A percentile compares a stretch with the other conserved stretches of the same genome.
These are phyloP conservation scores for Imbricaverruca yamaguchii DNA, from an alignment of 2,888 invertebrate species.

Conservation along the genomic window DNA sequence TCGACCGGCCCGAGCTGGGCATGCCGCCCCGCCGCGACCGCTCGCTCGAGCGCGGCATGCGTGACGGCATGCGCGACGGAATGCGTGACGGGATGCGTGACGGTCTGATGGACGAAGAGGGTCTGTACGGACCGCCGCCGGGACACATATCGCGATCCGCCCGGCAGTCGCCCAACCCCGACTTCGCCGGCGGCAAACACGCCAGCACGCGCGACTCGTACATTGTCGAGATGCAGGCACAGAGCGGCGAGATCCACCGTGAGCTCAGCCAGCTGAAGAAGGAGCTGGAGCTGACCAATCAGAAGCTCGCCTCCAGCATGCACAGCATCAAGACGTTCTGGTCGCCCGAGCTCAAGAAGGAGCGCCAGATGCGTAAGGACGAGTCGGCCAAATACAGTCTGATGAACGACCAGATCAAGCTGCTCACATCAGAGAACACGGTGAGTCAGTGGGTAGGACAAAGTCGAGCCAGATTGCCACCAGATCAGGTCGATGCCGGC, in stretches of 20 bases:
- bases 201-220: constrained; percentile 52
- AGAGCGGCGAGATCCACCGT: constrained; percentile 88
- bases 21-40: constrained; percentile 46
- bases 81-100: constrained; percentile 52
- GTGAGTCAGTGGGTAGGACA: constrained; percentile 46
- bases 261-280: constrained; percentile 86
- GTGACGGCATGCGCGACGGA: constrained; percentile 33
- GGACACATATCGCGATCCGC: constrained; percentile 40
- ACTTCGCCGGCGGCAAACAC: constrained; percentile 45
- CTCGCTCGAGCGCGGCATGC: constrained; percentile 57
- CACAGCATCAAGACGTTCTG: constrained; percentile 99
- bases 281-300: constrained; percentile 89
- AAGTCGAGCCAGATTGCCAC: no score
- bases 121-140: constrained; percentile 44
- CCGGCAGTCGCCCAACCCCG: constrained; percentile 62
- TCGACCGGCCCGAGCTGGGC: constrained; percentile 37
- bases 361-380: constrained; percentile 90
- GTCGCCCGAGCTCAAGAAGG: constrained; percentile 99
- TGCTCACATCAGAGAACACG: constrained; percentile 94
- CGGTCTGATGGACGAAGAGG: constrained; percentile 40
- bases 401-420: constrained; percentile 91
- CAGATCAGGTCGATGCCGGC: no score
- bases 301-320: constrained; percentile 97
- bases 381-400: constrained; percentile 95
- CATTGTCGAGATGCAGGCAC: constrained; percentile 81